Conservation (phyloP, 2,113 vertebrate species). For the Actinemys pallida region DNA sequence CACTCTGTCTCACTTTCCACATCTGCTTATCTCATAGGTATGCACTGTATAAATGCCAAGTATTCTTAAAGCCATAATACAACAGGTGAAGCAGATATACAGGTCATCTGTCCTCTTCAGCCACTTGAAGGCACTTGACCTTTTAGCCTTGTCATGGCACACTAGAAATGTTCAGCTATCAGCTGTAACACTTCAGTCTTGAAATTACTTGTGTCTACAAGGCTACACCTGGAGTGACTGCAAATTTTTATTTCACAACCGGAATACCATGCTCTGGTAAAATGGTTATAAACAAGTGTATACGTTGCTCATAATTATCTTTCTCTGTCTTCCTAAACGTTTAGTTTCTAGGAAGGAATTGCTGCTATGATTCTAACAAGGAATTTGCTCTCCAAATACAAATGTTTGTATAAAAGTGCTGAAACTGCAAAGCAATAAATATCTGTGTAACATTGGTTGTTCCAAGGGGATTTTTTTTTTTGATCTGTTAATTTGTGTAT, state of each 20-base stretch:
- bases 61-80: not conserved
- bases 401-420: conserved; percentile 70
- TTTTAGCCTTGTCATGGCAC: conserved; percentile 43
- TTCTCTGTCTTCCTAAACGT: conserved; percentile 68
- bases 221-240: conserved; percentile 53
- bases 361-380: conserved; percentile 71
- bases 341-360: conserved; percentile 72
- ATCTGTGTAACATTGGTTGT: conserved; percentile 29
- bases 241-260: conserved; percentile 55
- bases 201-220: conserved; percentile 26
- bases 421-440: conserved; percentile 80
- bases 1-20: not conserved
- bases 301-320: conserved; percentile 55
- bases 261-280: conserved; percentile 52
- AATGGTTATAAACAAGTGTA: conserved; percentile 58
- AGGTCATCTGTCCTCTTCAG: conserved; percentile 48
- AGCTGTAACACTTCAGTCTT: conserved; percentile 50
- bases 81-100: conserved; percentile 40
- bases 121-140: conserved; percentile 48
- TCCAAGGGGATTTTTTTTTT: conserved; percentile 22
- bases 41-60: not conserved
- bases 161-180: not conserved
- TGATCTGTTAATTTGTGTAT: not conserved
- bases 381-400: conserved; percentile 70
- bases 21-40: not conserved